Evolutionary conservation across 2,888 invertebrate genomes (phyloP).

Genomic region (Apamea anceps): DNA sequence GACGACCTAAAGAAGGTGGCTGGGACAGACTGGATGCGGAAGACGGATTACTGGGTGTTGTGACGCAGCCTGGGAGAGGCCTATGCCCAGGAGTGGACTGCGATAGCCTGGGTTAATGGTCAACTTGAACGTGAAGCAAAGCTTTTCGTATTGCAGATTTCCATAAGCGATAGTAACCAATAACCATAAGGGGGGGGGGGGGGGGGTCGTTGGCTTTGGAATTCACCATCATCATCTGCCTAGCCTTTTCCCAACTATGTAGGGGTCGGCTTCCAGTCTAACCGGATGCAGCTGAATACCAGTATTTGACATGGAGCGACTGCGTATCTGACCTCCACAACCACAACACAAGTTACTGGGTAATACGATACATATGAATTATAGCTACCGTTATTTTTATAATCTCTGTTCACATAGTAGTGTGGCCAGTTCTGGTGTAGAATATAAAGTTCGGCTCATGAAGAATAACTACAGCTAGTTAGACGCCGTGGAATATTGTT

Average conservation of each 20-base stretch:
- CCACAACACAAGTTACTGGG: no score
- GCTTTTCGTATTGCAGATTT: not conserved
- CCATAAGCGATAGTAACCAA: not conserved
- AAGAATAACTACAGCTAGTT: constrained; percentile 44
- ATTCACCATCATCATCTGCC: no score
- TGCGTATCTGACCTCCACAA: no score
- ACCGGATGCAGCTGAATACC: no score
- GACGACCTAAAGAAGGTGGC: not conserved
- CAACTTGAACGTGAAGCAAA: no score
- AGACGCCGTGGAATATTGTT: constrained; percentile 22
- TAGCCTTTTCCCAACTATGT: no score
- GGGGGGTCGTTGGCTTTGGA: not conserved
- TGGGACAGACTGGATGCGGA: not conserved
- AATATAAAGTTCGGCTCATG: constrained; percentile 37
- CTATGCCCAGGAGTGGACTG: not conserved
- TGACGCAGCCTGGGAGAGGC: not conserved
- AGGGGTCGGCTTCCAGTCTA: no score
- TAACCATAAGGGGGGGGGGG: not conserved
- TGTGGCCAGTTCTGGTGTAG: not conserved
- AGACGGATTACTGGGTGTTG: not conserved
- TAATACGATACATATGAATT: not conserved
- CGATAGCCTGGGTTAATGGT: not conserved
- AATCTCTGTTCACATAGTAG: not conserved
- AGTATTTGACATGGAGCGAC: no score
- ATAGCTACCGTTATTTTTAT: not conserved